Base-by-base conservation (phyloP, 2,797 vertebrate genomes). In the Enteromius trimaculatus region DNA sequence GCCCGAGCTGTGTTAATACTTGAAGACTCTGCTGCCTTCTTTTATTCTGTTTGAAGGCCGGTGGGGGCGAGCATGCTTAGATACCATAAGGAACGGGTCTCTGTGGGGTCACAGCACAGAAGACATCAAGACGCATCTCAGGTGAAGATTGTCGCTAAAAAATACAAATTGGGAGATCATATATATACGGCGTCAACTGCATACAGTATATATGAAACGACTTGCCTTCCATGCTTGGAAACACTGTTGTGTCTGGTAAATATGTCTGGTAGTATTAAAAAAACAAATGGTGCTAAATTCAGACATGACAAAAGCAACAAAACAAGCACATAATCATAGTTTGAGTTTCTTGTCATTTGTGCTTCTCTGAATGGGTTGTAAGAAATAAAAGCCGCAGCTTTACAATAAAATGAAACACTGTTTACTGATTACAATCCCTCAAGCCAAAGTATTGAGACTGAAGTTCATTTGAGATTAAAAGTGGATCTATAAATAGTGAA, bases 1-100 rank as follows among this genome's bases (percentile, higher is more conserved):
- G 89, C 91, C 92, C 89, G 88, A 91, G 91, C 89, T 92, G 88
- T 92, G 90, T 93, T 92, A 90, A 93, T 93, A 93, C 93, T 93
- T 94, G 92, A 94, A 94, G 90, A 92, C 86, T 85, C 91, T 88
- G 90, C 90, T 89, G 93, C 90, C 89, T 77, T 74, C 89, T 91
- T 88, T 87, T 90, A 86, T 85, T 90, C 88, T 91, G 87, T 92
- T 88, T 86, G 89, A 88, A 89, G 90, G 91, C 81, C 69, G 66
- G 77, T 83, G 81, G 55, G 62, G 21, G 87, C 86, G 83, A 92
- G 92, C 92, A 91, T 91, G 91, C 91, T 90, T 86, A 77, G 84
- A 79, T 84, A 72, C 66, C 13, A 77, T 83, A 88, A 86, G 78
- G 89, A 89, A 87, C 78, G 44, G 88, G 87, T 90, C 76, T 62